Conservation (phyloP, 1,140 invertebrate genomes). For the Trichogramma pretiosum region DNA sequence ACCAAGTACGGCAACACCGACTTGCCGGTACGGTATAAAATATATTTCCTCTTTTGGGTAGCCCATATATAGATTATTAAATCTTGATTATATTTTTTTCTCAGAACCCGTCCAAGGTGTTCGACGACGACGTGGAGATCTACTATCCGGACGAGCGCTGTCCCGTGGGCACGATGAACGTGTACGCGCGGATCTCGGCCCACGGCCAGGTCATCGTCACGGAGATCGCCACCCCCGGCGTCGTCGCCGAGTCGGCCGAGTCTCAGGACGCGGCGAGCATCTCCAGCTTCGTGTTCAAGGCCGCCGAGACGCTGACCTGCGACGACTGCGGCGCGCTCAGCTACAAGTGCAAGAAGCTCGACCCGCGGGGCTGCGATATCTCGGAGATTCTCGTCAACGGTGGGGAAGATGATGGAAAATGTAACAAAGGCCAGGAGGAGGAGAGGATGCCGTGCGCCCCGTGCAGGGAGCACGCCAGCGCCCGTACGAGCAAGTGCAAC, state of each 20-base stretch:
- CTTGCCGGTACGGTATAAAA: background rate
- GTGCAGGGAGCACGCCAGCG: conserved; percentile 11
- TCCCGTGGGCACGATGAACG: conserved; percentile 18
- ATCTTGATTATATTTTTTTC: too few relatives aligned
- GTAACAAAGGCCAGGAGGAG: background rate
- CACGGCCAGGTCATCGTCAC: conserved; percentile 34
- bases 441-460: conserved; percentile 21
- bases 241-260: background rate
- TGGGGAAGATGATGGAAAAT: background rate
- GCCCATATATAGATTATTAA: too few relatives aligned
- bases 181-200: conserved; percentile 31
- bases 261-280: background rate
- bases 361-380: conserved; percentile 6
- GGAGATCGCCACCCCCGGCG: conserved; percentile 27
- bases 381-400: background rate
- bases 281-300: conserved; percentile 26
- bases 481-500: background rate
- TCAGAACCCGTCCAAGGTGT: conserved; percentile 23
- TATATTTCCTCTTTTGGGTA: too few relatives aligned
- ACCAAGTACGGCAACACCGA: background rate
- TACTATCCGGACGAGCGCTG: conserved; percentile 12
- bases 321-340: background rate
- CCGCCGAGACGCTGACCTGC: too few relatives aligned
- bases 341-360: conserved; percentile 28
- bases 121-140: conserved; percentile 30